phyloP scores from a whole-genome alignment of 2,797 vertebrate species.

The Cercopithecus mitis region DNA sequence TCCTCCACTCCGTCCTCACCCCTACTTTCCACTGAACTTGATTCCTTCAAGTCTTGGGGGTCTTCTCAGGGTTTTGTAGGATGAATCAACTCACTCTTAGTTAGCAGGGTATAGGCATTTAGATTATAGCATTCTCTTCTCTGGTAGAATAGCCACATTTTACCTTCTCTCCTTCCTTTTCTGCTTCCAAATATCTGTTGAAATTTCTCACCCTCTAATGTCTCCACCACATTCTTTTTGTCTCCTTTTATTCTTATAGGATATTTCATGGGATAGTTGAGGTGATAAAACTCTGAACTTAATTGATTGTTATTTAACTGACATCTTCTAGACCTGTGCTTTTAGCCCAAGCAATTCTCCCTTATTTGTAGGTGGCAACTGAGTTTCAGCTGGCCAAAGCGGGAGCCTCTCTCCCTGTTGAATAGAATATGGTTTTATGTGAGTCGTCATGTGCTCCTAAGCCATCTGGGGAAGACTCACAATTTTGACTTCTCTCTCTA shows the following conservation, averaged over 20 bases:
- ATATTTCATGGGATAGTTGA: not conserved
- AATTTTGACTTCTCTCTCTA: not conserved
- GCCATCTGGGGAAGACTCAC: not conserved
- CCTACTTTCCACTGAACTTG: not conserved
- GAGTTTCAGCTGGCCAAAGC: not conserved
- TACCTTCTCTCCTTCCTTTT: not conserved
- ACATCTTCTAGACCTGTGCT: not conserved
- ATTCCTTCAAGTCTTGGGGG: not conserved
- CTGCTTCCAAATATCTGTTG: not conserved
- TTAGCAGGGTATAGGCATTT: not conserved
- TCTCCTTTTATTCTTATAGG: not conserved
- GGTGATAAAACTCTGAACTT: not conserved
- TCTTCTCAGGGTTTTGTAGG: not conserved
- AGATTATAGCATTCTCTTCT: not conserved
- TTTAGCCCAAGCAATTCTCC: not conserved
- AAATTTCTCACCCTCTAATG: not conserved
- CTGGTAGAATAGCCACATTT: not conserved
- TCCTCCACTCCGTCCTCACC: not conserved
- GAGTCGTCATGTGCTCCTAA: not conserved
- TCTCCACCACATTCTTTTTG: not conserved
- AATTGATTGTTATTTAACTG: conserved; percentile 3
- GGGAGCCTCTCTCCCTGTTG: not conserved
- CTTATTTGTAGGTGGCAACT: not conserved
- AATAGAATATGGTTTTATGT: not conserved
- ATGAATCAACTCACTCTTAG: not conserved